These are phyloP conservation scores for Gobio occitaniae DNA, from an alignment of 2,797 vertebrate genomes.

Conservation along the genomic window DNA sequence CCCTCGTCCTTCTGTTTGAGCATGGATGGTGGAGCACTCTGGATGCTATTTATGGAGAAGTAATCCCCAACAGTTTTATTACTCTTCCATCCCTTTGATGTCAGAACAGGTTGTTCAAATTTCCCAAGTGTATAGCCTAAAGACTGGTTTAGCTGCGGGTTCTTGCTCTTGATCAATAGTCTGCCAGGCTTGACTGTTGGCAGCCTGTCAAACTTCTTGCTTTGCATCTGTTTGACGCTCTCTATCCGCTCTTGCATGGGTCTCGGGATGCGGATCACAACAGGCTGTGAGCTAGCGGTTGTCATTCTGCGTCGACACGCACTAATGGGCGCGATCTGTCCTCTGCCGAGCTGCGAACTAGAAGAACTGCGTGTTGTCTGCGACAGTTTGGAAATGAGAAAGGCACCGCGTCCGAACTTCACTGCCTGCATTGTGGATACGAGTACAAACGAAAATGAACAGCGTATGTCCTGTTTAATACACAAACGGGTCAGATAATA, in stretches of 20 bases:
- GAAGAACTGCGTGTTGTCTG: not conserved
- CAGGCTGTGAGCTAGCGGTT: conserved; percentile 29
- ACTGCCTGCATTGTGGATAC: conserved; percentile 63
- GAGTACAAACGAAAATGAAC: no score
- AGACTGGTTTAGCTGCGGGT: conserved; percentile 83
- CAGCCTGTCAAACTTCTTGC: conserved; percentile 57
- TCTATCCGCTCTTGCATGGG: conserved; percentile 70
- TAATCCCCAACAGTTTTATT: conserved; percentile 82
- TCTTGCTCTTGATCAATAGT: conserved; percentile 84
- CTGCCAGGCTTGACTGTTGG: conserved; percentile 74
- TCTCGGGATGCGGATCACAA: conserved; percentile 85
- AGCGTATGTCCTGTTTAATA: not conserved
- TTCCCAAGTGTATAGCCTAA: conserved; percentile 77
- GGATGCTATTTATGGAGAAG: conserved; percentile 84
- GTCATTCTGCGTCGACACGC: conserved; percentile 42
- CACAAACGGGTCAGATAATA: not conserved
- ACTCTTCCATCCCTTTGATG: conserved; percentile 89
- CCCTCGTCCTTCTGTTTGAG: conserved; percentile 17
- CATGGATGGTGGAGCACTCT: conserved; percentile 69
- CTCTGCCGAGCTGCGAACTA: conserved; percentile 10
- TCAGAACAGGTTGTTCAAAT: conserved; percentile 82
- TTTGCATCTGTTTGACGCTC: conserved; percentile 64
- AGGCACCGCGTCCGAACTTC: conserved; percentile 60
- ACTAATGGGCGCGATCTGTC: not conserved
- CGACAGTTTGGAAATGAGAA: conserved; percentile 18